Evolutionary conservation across 1,140 invertebrate species (phyloP), one percentile per base, ranked within the genome.

Genomic region (Drosophila ercepeae): DNA sequence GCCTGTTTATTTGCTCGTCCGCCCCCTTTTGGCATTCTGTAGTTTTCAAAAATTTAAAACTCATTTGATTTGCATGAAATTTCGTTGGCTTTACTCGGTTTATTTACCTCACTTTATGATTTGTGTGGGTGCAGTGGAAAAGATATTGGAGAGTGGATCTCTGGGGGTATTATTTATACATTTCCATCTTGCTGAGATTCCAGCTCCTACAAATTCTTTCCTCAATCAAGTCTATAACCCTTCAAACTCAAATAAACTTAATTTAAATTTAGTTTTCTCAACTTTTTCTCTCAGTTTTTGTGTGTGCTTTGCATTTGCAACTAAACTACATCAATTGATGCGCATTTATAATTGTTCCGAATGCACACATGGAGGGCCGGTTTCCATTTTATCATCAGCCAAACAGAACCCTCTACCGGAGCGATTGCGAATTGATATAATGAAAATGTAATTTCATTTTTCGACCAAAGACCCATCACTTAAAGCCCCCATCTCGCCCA

Each of bases 21-120:
- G 53, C 36, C 50, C 42, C 13, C 14, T 29, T 27, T 19, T 11
- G 34, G 19, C 14, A 14, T 39, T 39, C 36, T 39, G 36, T 39
- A 39, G 36, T 39, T 39, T 39, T 82, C 52, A 68, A 81, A 84
- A 74, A 74, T 84, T 86, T 86, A 45, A 76, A 86, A 81, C 81
- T 86, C 81, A 86, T 84, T 84, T 86, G 81, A 84, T 88, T 86
- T 84, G 72, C 81, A 84, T 86, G 81, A 65, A 86, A 76, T 74
- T 76, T 83, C 63, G 82, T 77, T 73, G 75, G 60, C 58, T 58
- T 64, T 71, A 3, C 53, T 51, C 59, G 48, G 34, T 67, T 74
- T 74, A 63, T 75, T 57, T 51, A 46, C 53, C 53, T 48, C 61
- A 49, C 54, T 74, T 70, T 84, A 39, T 39, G 59, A 78, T 71